Evolutionary conservation across 2,888 invertebrate genomes (phyloP), one percentile per base, ranked within the genome.

Genomic region (Nemapogon koenigi): DNA sequence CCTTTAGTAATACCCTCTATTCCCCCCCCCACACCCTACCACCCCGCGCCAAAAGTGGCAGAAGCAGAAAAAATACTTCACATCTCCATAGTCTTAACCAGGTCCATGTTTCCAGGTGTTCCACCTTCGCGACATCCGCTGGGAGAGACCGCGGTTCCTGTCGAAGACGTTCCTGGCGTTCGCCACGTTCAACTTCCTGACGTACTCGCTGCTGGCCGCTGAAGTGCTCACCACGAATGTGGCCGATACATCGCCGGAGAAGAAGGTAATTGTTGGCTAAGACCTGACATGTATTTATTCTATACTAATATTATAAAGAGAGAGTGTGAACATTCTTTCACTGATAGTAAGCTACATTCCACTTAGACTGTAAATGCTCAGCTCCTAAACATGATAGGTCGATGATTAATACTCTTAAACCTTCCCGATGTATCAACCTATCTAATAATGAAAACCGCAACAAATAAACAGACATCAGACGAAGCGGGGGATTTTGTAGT

Each of bases 141-240:
- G 89, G 87, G 94, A 94, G 65, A 87, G 88, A 49, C 91, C 92
- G 27, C 87, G 93, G 60, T 95, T 95, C 71, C 83, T 95, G 35
- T 92, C 92, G 39, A 95, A 95, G 80, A 93, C 94, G 35, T 91
- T 93, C 67, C 82, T 94, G 36, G 94, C 91, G 13, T 95, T 95
- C 59, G 85, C 91, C 40, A 88, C 90, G 11, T 95, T 95, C 73
- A 95, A 95, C 66, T 81, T 93, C 51, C 87, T 95, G 60, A 89
- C 87, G 43, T 95, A 93, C 72, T 90, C 93, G 41, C 79, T 95
- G 33, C 83, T 94, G 45, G 81, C 91, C 10, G 90, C 92, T 7
- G 94, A 85, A 50, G 82, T 80, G 7, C 57, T 85, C 43, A 79
- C 83, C 40, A 81, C 82, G 16, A 81, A 78, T 52, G 64, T 82